A percentile compares a stretch with the other conserved stretches of the same genome.
Conservation (phyloP, 2,888 invertebrate genomes). For the Drosophila setosimentum region DNA sequence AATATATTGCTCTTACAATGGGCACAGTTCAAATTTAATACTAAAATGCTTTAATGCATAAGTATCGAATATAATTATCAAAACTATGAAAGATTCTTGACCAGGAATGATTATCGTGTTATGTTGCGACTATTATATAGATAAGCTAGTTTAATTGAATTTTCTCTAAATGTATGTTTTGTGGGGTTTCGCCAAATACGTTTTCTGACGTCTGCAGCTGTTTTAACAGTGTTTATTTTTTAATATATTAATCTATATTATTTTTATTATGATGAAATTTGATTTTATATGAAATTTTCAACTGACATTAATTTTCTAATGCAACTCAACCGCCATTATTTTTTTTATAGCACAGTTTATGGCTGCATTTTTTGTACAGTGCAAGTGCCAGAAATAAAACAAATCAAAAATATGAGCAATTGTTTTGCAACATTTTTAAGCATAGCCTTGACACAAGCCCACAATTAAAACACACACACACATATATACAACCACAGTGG, state of each 20-base stretch:
- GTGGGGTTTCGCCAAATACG: neutral
- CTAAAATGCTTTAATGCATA: too few species aligned
- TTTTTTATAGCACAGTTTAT: slow-evolving; percentile 25
- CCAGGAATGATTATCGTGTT: neutral
- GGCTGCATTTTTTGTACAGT: slow-evolving; percentile 32
- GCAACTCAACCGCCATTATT: neutral
- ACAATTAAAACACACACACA: slow-evolving; percentile 37
- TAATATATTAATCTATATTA: neutral
- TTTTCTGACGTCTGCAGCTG: too few species aligned
- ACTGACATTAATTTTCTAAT: neutral
- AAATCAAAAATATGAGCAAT: slow-evolving; percentile 79
- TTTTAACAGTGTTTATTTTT: too few species aligned
- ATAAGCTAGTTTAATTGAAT: neutral
- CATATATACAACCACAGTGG: slow-evolving; percentile 17
- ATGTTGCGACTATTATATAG: neutral
- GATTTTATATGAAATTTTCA: too few species aligned
- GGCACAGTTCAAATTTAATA: too few species aligned
- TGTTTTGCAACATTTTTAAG: slow-evolving; percentile 72
- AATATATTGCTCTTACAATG: neutral
- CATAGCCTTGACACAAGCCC: slow-evolving; percentile 71
- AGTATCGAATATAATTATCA: neutral
- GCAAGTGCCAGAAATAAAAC: slow-evolving; percentile 49
- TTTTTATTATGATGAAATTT: too few species aligned
- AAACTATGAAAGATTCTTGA: neutral
- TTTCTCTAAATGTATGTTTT: neutral